phyloP scores from a whole-genome alignment of 2,113 vertebrate species.

The Talpa occidentalis region DNA sequence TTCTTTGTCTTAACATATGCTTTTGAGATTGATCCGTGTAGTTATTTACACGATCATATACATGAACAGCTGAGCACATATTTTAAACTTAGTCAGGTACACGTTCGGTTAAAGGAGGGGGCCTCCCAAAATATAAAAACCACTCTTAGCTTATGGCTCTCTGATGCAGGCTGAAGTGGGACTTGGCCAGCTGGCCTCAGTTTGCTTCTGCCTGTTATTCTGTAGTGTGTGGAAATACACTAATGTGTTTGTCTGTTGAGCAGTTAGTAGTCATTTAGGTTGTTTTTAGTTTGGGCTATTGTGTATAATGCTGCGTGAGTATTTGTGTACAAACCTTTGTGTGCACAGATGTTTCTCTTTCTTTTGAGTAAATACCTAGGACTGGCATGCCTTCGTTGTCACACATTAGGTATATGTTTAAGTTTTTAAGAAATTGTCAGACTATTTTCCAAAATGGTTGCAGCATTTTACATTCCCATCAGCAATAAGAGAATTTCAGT shows the following conservation, averaged over 20 bases:
- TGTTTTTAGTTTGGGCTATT: not conserved
- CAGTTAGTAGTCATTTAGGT: not conserved
- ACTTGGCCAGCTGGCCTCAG: not conserved
- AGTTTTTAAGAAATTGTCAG: not conserved
- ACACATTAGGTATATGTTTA: not conserved
- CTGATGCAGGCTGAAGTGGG: not conserved
- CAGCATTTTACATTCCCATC: no score
- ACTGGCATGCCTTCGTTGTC: not conserved
- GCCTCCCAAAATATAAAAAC: not conserved
- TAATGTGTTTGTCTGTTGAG: not conserved
- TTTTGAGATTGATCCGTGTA: not conserved
- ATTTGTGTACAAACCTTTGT: not conserved
- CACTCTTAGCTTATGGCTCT: not conserved
- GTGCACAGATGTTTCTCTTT: not conserved
- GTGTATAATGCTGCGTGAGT: not conserved
- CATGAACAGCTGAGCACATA: not conserved
- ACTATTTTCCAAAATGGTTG: no score
- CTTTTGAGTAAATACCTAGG: not conserved
- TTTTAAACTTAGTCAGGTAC: not conserved
- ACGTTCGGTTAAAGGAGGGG: not conserved
- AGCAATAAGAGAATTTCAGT: not conserved
- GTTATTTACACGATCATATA: not conserved
- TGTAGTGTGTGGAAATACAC: rapidly evolving
- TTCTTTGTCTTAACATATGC: not conserved
- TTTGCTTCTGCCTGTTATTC: not conserved